A percentile compares a stretch with the other conserved stretches of the same genome.
These are phyloP conservation scores for Ptychobarbus kaznakovi DNA, from an alignment of 2,797 vertebrate species.

Conservation along the genomic window DNA sequence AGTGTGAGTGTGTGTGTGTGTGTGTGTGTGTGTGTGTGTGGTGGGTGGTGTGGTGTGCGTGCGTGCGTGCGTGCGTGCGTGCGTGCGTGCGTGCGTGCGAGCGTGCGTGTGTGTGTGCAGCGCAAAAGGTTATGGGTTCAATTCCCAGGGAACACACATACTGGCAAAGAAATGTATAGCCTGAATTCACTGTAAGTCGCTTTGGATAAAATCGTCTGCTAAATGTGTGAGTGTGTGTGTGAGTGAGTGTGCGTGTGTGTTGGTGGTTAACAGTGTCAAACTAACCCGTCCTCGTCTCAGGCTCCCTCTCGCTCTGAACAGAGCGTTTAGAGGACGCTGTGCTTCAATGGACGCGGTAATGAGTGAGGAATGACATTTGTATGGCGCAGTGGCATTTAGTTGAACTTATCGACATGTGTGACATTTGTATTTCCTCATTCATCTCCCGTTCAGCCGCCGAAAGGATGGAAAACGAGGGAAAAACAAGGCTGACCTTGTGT, in stretches of 20 bases:
- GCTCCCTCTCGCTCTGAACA: neutral
- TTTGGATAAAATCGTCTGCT: no score
- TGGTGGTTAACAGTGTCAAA: neutral
- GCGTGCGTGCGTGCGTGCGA: no score
- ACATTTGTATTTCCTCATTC: conserved; percentile 63
- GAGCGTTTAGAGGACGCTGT: neutral
- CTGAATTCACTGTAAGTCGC: no score
- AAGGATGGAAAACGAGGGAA: conserved; percentile 15
- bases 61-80: no score
- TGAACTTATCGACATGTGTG: conserved; percentile 74
- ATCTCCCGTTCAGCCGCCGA: conserved; percentile 2
- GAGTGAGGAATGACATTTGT: conserved; percentile 75
- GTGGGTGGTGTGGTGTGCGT: no score
- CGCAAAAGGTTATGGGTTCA: no score
- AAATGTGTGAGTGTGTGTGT: no score
- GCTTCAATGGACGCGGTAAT: conserved; percentile 56
- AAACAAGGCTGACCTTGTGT: conserved; percentile 55
- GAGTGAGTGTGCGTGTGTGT: neutral
- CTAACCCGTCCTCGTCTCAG: conserved; percentile 19
- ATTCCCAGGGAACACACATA: no score
- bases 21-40: neutral
- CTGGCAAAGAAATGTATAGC: no score
- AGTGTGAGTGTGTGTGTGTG: neutral
- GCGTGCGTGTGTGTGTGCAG: no score
- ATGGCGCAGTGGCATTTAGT: conserved; percentile 75